phyloP scores from a whole-genome alignment of 2,888 invertebrate genomes.

The Aspidapion aeneum region DNA sequence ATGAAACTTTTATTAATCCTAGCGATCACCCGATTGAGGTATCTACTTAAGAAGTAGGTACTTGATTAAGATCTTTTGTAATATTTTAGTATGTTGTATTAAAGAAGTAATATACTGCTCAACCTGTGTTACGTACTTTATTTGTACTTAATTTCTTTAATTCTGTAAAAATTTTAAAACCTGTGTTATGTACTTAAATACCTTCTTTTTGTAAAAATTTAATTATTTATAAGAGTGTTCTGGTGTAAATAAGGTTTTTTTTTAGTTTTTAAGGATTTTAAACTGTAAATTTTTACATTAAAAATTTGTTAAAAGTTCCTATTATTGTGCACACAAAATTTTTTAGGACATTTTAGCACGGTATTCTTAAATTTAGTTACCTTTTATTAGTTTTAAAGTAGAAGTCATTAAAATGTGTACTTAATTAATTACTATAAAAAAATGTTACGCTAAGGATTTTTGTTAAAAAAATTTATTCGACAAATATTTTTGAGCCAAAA shows the following conservation, averaged over 20 bases:
- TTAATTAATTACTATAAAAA: constrained; percentile 4
- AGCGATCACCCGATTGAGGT: constrained; percentile 60
- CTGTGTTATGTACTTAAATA: neutral
- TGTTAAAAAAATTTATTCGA: neutral
- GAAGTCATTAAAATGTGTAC: constrained; percentile 4
- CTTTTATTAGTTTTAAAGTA: neutral
- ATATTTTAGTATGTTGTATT: too few species aligned
- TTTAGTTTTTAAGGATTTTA: constrained; percentile 11
- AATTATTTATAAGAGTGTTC: constrained; percentile 20
- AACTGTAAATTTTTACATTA: constrained; percentile 13
- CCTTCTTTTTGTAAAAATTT: constrained; percentile 5
- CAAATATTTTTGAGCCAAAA: constrained; percentile 10
- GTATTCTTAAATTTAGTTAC: neutral
- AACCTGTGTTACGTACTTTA: too few species aligned
- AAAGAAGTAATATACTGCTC: too few species aligned
- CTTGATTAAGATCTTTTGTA: too few species aligned
- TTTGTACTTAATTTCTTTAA: too few species aligned
- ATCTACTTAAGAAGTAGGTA: constrained; percentile 55
- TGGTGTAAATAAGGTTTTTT: constrained; percentile 25
- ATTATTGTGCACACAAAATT: neutral
- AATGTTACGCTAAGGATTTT: neutral
- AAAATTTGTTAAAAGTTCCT: neutral
- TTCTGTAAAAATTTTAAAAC: too few species aligned
- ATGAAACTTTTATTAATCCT: constrained; percentile 56
- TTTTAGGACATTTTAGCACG: neutral